These are phyloP conservation scores for Athene cunicularia DNA, from an alignment of 2,113 vertebrate genomes.

Conservation along the genomic window DNA sequence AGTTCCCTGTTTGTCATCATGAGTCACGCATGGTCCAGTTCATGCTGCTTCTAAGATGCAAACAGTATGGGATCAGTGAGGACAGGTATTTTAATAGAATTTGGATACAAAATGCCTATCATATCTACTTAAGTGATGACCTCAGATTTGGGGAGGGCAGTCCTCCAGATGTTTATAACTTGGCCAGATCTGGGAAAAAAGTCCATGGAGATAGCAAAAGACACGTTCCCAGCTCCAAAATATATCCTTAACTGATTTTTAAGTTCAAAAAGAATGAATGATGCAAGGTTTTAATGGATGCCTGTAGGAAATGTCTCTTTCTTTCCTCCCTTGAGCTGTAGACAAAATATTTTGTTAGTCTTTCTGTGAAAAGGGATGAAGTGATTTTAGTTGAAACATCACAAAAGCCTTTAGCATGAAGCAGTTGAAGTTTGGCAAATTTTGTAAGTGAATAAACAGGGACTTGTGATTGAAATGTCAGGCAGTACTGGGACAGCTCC, in stretches of 20 bases:
- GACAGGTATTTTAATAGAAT: neutral
- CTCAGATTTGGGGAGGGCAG: neutral
- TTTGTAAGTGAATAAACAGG: neutral
- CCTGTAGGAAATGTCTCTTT: neutral
- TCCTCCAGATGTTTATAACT: neutral
- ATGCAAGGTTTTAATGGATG: neutral
- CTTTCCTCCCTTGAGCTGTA: neutral
- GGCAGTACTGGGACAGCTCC: neutral
- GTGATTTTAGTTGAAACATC: neutral
- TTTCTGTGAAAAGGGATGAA: neutral
- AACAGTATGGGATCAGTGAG: neutral
- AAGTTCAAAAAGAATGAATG: neutral
- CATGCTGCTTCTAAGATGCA: neutral
- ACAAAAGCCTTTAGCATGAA: neutral
- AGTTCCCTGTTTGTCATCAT: neutral
- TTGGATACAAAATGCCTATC: neutral
- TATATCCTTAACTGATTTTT: neutral
- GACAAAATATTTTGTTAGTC: neutral
- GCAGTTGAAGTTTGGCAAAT: neutral
- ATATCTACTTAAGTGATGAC: neutral
- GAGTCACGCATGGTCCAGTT: neutral
- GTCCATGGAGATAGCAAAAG: neutral
- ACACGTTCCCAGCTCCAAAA: neutral
- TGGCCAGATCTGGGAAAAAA: neutral
- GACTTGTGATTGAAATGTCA: slow-evolving; percentile 11